Evolutionary conservation across 2,113 vertebrate genomes (phyloP).

Genomic region (Ancistrus triradiatus): DNA sequence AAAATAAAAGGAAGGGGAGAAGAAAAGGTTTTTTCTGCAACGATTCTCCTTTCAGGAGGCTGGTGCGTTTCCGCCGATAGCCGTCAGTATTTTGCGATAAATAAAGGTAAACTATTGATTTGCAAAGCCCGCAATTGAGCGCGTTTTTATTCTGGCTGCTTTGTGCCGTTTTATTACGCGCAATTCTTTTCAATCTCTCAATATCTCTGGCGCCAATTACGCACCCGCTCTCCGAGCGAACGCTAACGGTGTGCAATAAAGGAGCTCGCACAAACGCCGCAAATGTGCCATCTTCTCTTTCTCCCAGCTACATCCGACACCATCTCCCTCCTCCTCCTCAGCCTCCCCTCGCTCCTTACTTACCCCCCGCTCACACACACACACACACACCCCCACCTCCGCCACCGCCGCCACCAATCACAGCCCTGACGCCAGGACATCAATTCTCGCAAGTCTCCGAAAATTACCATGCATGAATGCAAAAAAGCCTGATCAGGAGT

Average conservation of each 20-base stretch:
- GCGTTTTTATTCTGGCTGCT: slow-evolving; percentile 21
- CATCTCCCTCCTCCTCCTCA: slow-evolving; percentile 41
- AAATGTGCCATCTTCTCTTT: slow-evolving; percentile 53
- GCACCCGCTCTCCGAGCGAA: slow-evolving; percentile 50
- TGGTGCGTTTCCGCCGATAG: slow-evolving; percentile 5
- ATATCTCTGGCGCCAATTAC: slow-evolving; percentile 54
- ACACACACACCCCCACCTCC: slow-evolving; percentile 44
- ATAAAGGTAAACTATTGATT: slow-evolving; percentile 58
- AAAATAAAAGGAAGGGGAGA: no score
- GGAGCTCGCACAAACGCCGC: slow-evolving; percentile 41
- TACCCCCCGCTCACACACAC: slow-evolving; percentile 23
- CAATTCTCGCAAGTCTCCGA: slow-evolving; percentile 98
- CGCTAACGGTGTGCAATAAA: slow-evolving; percentile 41
- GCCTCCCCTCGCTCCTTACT: slow-evolving; percentile 54
- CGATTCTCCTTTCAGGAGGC: no score
- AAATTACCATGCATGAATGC: slow-evolving; percentile 99
- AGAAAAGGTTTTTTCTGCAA: no score
- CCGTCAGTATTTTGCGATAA: slow-evolving; percentile 52
- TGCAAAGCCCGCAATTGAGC: not conserved
- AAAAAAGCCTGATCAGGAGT: slow-evolving; percentile 99
- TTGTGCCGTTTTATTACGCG: slow-evolving; percentile 34
- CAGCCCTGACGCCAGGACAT: slow-evolving; percentile 86
- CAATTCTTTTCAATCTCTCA: slow-evolving; percentile 40
- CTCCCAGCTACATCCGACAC: slow-evolving; percentile 28
- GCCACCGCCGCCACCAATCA: slow-evolving; percentile 63